These are phyloP conservation scores for Pocillopora meandrina DNA, from an alignment of 92 coral and sea anemone species.

Conservation along the genomic window DNA sequence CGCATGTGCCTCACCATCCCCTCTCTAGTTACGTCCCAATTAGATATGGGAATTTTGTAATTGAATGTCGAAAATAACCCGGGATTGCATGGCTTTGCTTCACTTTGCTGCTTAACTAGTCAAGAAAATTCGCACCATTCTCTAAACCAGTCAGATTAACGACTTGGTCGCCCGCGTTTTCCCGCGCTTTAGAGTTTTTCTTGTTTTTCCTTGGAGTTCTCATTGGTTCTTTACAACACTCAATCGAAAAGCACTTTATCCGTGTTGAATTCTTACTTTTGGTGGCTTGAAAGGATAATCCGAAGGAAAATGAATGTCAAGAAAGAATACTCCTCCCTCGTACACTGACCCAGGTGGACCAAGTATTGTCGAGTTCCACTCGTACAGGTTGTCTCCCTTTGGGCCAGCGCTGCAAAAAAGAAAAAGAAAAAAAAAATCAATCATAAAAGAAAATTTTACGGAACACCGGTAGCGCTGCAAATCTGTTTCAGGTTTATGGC, in stretches of 20 bases:
- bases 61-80: too few species aligned
- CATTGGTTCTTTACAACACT: not conserved
- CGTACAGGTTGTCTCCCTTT: constrained; percentile 94
- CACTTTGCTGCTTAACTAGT: too few species aligned
- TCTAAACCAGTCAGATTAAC: too few species aligned
- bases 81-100: too few species aligned
- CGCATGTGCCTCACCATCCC: too few species aligned
- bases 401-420: constrained; percentile 79
- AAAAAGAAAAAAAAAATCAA: not conserved
- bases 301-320: constrained; percentile 91
- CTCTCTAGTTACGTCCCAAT: too few species aligned
- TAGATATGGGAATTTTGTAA: too few species aligned
- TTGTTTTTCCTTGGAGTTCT: not conserved
- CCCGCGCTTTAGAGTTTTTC: too few species aligned
- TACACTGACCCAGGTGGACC: constrained; percentile 96
- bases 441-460: not conserved
- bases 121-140: too few species aligned
- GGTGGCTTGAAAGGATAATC: constrained; percentile 99
- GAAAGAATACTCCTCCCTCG: constrained; percentile 93
- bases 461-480: not conserved
- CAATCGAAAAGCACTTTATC: not conserved
- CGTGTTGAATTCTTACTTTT: constrained; percentile 58
- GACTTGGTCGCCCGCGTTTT: too few species aligned
- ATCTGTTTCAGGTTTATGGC: too few species aligned
- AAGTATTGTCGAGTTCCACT: constrained; percentile 93